Conservation (phyloP, 92 coral and sea anemone species). For the Epizoanthus ramosus region DNA sequence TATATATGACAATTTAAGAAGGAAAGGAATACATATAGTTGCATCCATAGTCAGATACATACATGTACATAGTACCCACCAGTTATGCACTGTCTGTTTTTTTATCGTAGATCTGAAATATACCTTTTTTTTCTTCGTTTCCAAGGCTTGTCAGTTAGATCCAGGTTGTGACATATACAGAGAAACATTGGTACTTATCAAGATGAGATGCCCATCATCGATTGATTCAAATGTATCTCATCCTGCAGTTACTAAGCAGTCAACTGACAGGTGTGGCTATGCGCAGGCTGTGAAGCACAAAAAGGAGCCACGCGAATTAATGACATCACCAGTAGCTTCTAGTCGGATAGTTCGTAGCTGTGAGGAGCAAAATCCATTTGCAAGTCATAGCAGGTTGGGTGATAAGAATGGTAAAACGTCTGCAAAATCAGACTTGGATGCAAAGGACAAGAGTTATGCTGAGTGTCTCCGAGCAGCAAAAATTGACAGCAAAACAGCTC, state of each 20-base stretch:
- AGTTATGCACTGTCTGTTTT: too few species aligned
- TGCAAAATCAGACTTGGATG: background rate
- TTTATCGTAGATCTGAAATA: too few species aligned
- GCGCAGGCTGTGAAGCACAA: conserved; percentile 36
- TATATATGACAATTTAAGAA: too few species aligned
- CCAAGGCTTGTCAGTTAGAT: conserved; percentile 51
- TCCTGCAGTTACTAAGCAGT: background rate
- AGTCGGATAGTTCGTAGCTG: background rate
- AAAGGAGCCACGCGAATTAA: background rate
- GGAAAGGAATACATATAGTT: too few species aligned
- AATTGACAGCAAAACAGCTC: background rate
- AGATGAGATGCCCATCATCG: background rate
- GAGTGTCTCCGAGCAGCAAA: background rate
- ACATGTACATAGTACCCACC: too few species aligned
- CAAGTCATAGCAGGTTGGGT: background rate
- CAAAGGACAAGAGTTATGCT: background rate
- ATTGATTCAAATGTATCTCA: background rate
- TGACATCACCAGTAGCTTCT: background rate
- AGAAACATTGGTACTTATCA: conserved; percentile 44
- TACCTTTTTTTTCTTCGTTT: background rate
- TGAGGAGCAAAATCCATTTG: conserved; percentile 5
- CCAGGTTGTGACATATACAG: conserved; percentile 44
- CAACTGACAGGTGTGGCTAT: background rate
- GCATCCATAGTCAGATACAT: too few species aligned
- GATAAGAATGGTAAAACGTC: background rate